Percentiles rank a stretch among this genome's conserved stretches.
These are phyloP conservation scores for Tupaia tana DNA, from an alignment of 2,113 vertebrate species.

Conservation along the genomic window DNA sequence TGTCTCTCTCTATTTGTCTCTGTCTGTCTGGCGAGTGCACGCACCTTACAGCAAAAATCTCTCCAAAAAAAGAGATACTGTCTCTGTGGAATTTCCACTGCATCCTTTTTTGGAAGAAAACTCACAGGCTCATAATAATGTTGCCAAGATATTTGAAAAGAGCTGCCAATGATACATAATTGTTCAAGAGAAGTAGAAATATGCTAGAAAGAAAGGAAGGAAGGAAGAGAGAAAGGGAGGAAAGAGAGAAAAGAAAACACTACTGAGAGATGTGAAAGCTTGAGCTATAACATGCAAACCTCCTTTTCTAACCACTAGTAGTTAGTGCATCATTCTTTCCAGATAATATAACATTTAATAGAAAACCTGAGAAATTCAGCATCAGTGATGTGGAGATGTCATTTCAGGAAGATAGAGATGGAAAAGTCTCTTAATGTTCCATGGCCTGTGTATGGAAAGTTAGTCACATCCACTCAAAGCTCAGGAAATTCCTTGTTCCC, in stretches of 20 bases:
- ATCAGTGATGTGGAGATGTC: not conserved
- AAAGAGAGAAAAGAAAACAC: not conserved
- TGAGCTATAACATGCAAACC: not conserved
- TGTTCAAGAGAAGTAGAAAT: not conserved
- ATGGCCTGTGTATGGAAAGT: not conserved
- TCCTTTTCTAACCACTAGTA: not conserved
- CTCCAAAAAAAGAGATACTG: not conserved
- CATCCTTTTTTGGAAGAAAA: constrained; percentile 22
- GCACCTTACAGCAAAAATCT: no score
- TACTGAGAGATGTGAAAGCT: not conserved
- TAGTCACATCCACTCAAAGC: not conserved
- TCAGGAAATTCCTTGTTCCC: not conserved
- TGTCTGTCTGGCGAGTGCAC: no score
- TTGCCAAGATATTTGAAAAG: not conserved
- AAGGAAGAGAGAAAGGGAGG: fast-evolving
- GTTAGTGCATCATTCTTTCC: not conserved
- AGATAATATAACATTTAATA: not conserved
- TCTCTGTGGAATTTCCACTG: not conserved
- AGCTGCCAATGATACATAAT: not conserved
- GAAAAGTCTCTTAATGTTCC: not conserved
- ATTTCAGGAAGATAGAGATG: not conserved
- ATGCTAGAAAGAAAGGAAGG: not conserved
- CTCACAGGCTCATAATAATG: not conserved
- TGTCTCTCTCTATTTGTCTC: no score
- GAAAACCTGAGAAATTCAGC: not conserved